A percentile compares a stretch with the other conserved stretches of the same genome.
These are phyloP conservation scores for Ophioderma brevispina DNA, from an alignment of 35 echinoderm and acorn worm species.

Conservation along the genomic window DNA sequence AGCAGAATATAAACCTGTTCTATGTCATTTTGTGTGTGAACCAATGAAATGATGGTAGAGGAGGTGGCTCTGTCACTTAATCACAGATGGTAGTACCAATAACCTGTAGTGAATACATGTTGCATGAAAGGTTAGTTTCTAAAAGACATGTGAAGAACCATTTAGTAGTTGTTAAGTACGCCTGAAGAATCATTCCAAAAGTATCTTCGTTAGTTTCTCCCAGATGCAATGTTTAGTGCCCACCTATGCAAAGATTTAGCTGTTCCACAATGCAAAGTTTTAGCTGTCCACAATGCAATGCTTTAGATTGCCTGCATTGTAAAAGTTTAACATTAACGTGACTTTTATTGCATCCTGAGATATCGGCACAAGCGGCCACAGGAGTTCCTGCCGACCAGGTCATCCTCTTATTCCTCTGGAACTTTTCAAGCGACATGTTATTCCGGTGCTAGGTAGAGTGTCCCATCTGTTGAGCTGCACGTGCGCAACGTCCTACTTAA, in stretches of 20 bases:
- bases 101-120: too few relatives aligned
- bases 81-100: too few relatives aligned
- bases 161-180: neutral
- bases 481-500: conserved; percentile 77
- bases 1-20: too few relatives aligned
- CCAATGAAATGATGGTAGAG: too few relatives aligned
- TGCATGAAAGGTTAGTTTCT: too few relatives aligned
- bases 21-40: too few relatives aligned
- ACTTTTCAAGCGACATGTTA: conserved; percentile 76
- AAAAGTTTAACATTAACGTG: too few relatives aligned
- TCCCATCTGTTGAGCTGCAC: conserved; percentile 86
- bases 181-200: neutral
- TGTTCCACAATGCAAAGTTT: neutral
- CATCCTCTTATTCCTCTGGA: conserved; percentile 78
- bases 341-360: conserved; percentile 28
- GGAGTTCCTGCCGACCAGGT: conserved; percentile 62
- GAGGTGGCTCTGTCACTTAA: too few relatives aligned
- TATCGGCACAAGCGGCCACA: conserved; percentile 5
- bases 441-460: conserved; percentile 67
- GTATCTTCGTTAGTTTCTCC: neutral
- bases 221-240: too few relatives aligned
- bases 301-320: neutral
- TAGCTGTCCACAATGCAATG: neutral
- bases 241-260: neutral
- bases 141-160: too few relatives aligned